Conservation (phyloP, 1,140 invertebrate genomes). For the Heliconius nattereri region DNA sequence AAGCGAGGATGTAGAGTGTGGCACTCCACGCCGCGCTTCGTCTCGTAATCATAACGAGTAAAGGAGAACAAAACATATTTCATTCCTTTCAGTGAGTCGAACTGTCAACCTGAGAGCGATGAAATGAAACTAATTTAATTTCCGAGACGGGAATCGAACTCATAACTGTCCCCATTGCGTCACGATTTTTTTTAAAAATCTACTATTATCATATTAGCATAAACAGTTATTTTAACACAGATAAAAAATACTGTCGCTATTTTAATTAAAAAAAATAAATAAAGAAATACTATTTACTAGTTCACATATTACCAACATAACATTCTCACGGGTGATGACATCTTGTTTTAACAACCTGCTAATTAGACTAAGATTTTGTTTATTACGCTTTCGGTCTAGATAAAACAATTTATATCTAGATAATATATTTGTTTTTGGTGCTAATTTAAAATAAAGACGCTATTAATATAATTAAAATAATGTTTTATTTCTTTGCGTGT, state of each 20-base stretch:
- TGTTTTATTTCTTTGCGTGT: neutral
- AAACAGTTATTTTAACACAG: neutral
- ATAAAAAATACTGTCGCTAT: neutral
- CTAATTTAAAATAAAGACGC: neutral
- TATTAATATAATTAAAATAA: neutral
- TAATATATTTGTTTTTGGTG: neutral
- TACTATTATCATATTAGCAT: neutral
- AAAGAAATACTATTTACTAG: too few species aligned
- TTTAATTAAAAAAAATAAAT: too few species aligned
- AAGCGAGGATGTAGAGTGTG: too few species aligned
- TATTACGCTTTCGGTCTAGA: constrained; percentile 4
- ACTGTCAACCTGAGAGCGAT: too few species aligned
- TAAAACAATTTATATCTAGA: neutral
- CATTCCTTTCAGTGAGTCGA: too few species aligned
- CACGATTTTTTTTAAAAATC: too few species aligned
- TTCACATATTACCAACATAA: neutral
- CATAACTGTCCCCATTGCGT: too few species aligned
- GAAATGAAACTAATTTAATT: too few species aligned
- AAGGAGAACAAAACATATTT: too few species aligned
- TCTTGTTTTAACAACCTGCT: constrained; percentile 6
- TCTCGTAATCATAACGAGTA: too few species aligned
- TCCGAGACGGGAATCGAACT: too few species aligned
- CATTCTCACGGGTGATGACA: neutral
- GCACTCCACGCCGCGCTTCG: too few species aligned
- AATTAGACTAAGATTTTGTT: neutral